Conservation (phyloP, 2,113 vertebrate genomes). For the Aphyosemion australe region DNA sequence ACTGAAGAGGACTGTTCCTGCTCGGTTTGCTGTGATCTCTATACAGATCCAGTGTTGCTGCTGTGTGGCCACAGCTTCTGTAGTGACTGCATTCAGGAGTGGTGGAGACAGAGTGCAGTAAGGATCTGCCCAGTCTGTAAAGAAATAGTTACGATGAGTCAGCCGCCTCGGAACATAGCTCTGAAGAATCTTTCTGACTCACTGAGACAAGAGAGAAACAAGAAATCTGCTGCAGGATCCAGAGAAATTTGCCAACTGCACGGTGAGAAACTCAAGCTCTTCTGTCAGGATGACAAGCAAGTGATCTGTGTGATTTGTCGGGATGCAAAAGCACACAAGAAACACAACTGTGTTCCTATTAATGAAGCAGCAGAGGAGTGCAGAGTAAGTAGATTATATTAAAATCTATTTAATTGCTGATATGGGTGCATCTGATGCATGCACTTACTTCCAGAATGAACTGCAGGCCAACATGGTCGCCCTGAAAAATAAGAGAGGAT, state of each 20-base stretch:
- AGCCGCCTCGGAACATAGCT: conserved; percentile 33
- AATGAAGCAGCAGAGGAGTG: conserved; percentile 22
- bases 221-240: background rate
- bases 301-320: conserved; percentile 55
- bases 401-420: background rate
- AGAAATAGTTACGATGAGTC: background rate
- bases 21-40: conserved; percentile 53
- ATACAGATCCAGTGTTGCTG: conserved; percentile 22
- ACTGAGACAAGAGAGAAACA: conserved; percentile 5
- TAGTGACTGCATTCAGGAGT: conserved; percentile 37
- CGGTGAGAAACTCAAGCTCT: conserved; percentile 24
- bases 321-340: conserved; percentile 12
- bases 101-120: conserved; percentile 34
- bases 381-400: conserved; percentile 41
- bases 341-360: conserved; percentile 36
- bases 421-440: background rate
- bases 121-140: conserved; percentile 45
- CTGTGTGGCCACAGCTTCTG: conserved; percentile 64
- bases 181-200: conserved; percentile 50
- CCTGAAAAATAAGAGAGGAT: conserved; percentile 17
- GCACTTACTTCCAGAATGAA: conserved; percentile 1
- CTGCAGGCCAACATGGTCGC: background rate
- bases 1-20: accelerated
- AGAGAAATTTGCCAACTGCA: conserved; percentile 40
- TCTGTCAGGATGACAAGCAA: conserved; percentile 51